Conservation (phyloP, 2,113 vertebrate genomes). For the Lutjanus erythropterus region DNA sequence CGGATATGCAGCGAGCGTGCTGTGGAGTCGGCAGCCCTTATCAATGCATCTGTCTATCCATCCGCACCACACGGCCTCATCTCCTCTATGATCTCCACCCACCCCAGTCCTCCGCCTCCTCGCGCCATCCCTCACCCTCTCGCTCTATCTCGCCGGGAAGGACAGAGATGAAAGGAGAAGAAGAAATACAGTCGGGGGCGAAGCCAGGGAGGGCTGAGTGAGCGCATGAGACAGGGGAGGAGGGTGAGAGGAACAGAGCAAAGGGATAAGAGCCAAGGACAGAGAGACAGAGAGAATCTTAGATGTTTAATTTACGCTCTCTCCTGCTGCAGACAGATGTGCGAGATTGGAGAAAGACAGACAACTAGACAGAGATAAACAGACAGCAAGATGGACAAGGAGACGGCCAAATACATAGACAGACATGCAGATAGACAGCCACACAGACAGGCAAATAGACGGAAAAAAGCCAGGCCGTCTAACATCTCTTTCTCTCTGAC, state of each 20-base stretch:
- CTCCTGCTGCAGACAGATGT: constrained; percentile 55
- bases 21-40: constrained; percentile 78
- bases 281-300: constrained; percentile 37
- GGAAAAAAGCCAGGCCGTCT: constrained; percentile 23
- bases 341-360: constrained; percentile 39
- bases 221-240: constrained; percentile 63
- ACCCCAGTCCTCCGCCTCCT: constrained; percentile 58
- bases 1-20: constrained; percentile 74
- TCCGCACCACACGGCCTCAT: constrained; percentile 77
- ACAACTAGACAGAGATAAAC: constrained; percentile 32
- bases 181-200: constrained; percentile 63
- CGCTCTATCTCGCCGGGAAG: constrained; percentile 54
- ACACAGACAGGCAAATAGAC: constrained; percentile 43
- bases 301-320: constrained; percentile 68
- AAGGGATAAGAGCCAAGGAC: constrained; percentile 71
- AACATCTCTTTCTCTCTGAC: constrained; percentile 40
- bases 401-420: constrained; percentile 23
- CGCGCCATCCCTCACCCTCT: constrained; percentile 46
- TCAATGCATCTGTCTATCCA: constrained; percentile 84
- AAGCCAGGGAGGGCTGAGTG: constrained; percentile 60
- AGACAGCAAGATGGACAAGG: constrained; percentile 31
- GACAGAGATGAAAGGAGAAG: constrained; percentile 73
- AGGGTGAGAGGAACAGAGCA: constrained; percentile 59
- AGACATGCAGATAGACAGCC: constrained; percentile 31
- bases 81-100: constrained; percentile 80